Conservation (phyloP, 2,888 invertebrate species). For the Incurvaria masculella region DNA sequence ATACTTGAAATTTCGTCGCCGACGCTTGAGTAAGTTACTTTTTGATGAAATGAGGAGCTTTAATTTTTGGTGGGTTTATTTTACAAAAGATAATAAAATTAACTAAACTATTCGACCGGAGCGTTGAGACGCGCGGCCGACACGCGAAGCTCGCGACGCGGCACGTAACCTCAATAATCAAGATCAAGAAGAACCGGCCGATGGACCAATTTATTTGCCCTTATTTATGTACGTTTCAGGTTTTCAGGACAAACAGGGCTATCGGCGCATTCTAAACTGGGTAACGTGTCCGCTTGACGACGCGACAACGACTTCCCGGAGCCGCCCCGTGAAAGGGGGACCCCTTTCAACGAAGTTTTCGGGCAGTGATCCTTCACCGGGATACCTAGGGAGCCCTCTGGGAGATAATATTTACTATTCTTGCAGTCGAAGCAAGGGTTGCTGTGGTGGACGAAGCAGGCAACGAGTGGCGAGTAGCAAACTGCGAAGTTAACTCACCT, state of each 20-base stretch:
- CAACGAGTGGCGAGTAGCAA: constrained; percentile 12
- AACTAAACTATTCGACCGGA: too few species aligned
- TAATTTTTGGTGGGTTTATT: too few species aligned
- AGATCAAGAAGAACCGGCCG: too few species aligned
- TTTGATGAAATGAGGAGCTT: too few species aligned
- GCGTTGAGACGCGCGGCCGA: background rate
- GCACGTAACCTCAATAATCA: background rate
- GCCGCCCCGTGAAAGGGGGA: background rate
- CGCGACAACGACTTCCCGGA: background rate
- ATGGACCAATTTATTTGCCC: too few species aligned
- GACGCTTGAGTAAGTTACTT: too few species aligned
- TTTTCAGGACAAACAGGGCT: too few species aligned
- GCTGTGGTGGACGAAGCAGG: constrained; percentile 14
- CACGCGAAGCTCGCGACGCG: background rate
- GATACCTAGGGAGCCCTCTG: background rate
- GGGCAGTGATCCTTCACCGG: background rate
- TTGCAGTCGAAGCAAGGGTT: constrained; percentile 9
- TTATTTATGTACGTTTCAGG: too few species aligned
- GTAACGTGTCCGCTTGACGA: background rate
- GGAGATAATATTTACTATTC: constrained; percentile 8
- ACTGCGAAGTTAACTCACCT: constrained; percentile 63
- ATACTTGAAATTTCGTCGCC: background rate
- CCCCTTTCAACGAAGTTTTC: background rate
- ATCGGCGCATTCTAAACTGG: too few species aligned
- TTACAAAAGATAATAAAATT: too few species aligned